Evolutionary conservation across 2,113 vertebrate species (phyloP).

Genomic region (Neotoma lepida): DNA sequence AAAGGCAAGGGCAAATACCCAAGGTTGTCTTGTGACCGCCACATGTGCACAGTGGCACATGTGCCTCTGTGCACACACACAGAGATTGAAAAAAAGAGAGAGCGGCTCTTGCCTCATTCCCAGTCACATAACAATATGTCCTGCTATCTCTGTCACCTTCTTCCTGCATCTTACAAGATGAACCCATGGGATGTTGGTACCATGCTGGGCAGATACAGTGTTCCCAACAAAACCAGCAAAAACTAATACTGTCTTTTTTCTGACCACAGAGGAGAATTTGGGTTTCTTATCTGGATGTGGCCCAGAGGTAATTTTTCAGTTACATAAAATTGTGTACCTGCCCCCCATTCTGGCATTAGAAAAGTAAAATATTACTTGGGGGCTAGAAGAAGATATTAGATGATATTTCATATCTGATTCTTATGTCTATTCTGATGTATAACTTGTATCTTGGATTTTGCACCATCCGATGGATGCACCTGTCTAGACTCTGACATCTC

Average conservation of each 20-base stretch:
- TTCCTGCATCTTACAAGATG: not conserved
- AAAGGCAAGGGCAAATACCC: not conserved
- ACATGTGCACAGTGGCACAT: not conserved
- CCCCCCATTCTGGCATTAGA: not conserved
- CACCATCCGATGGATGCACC: not conserved
- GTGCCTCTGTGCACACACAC: too few species aligned
- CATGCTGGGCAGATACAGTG: not conserved
- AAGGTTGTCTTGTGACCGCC: not conserved
- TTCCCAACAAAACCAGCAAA: not conserved
- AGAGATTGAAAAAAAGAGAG: not conserved
- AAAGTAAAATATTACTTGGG: not conserved
- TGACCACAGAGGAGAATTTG: not conserved
- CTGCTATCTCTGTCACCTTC: not conserved
- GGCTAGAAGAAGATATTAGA: not conserved
- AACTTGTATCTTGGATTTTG: constrained; percentile 22
- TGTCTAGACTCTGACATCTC: not conserved
- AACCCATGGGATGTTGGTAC: not conserved
- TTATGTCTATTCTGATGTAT: constrained; percentile 38
- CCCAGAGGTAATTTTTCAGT: constrained; percentile 15
- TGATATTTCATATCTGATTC: not conserved
- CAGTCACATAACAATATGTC: not conserved
- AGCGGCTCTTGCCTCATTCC: not conserved
- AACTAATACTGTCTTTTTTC: not conserved
- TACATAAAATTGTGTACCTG: not conserved
- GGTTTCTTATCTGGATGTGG: not conserved